Evolutionary conservation across 1,140 invertebrate genomes (phyloP), one percentile per base, ranked within the genome.

Genomic region (Habropoda laboriosa): DNA sequence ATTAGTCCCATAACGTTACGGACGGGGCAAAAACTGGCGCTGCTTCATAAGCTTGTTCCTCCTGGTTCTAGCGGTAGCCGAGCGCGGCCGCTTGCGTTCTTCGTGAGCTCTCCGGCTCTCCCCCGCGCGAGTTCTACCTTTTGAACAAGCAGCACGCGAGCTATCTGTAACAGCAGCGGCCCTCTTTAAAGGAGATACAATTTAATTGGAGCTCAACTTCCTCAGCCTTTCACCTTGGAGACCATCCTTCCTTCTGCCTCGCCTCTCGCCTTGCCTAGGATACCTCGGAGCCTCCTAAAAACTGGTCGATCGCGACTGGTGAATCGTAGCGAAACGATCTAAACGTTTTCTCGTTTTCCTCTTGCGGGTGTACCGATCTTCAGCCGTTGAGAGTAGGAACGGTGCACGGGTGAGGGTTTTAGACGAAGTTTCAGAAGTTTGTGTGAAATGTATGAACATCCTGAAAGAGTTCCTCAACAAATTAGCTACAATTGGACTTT

Each of bases 191-290:
- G 84, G 73, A 83, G 79, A 71, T 86, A 86, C 85, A 57, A 78
- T 86, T 87, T 87, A 86, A 87, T 87, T 87, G 81, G 81, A 77
- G 75, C 71, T 81, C 79, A 42, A 78, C 63, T 76, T 83, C 81
- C 63, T 84, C 81, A 81, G 84, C 86, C 86, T 87, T 87, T 87
- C 81, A 86, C 86, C 72, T 73, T 42, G 51, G 47, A 55, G 82
- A 58, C 82, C 83, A 85, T 85, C 82, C 83, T 80, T 85, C 82
- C 83, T 80, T 80, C 60, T 49, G 60, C 53, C 24, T 64, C n/a
- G 13, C 2, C 13, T 3, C 16, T 24, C 38, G 53, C 63, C 35
- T 51, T 67, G 70, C 24, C n/a, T n/a, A n/a, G n/a, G 70, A 76
- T 80, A 40, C 67, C 63, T 49, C 18, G 63, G 45, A 51, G 53